Conservation (phyloP, 1,140 invertebrate genomes). For the Tetramorium simillimum region DNA sequence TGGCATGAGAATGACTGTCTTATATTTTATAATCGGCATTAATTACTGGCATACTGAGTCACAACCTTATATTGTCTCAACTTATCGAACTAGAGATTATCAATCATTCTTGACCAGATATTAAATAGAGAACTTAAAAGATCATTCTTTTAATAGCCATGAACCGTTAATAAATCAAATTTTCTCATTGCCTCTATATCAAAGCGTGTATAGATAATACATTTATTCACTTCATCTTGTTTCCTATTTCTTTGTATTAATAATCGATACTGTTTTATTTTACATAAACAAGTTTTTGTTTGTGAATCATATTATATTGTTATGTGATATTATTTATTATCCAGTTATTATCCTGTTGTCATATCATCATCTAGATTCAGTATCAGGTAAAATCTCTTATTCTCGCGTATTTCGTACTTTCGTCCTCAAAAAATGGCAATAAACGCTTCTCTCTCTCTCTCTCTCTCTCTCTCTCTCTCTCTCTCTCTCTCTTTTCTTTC, state of each 20-base stretch:
- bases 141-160: not conserved
- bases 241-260: not conserved
- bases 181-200: not conserved
- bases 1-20: conserved; percentile 15
- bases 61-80: not conserved
- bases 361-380: not conserved
- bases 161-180: not conserved
- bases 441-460: not conserved
- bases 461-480: not conserved
- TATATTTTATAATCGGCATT: conserved; percentile 34
- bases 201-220: not conserved
- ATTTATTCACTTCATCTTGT: not conserved
- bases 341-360: not conserved
- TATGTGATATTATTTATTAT: no score
- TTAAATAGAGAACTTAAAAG: not conserved
- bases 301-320: no score
- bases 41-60: not conserved
- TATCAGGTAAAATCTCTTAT: not conserved
- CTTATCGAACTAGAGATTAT: conserved; percentile 12
- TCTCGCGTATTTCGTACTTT: not conserved
- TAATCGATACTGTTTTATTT: not conserved
- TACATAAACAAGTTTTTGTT: not conserved
- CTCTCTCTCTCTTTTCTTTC: conserved; percentile 2
- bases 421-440: not conserved
- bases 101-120: not conserved